Evolutionary conservation across 2,888 invertebrate genomes (phyloP).

Genomic region (Brenthis ino): DNA sequence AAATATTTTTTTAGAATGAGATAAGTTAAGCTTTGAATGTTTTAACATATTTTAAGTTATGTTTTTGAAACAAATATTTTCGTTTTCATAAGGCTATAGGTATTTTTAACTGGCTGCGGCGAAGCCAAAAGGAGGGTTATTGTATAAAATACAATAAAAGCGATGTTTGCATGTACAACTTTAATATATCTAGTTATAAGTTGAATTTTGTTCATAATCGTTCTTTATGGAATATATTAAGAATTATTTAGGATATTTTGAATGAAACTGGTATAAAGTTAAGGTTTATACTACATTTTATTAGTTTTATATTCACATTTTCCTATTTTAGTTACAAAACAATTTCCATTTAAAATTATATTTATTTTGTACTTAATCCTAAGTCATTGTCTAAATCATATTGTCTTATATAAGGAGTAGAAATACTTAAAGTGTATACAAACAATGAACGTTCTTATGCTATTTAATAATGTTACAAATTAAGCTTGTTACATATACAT

Average conservation of each 20-base stretch:
- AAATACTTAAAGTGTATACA: slow-evolving; percentile 2
- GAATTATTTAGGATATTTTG: neutral
- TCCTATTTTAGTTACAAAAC: slow-evolving; percentile 80
- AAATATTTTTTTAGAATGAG: too few species aligned
- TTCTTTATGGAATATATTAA: neutral
- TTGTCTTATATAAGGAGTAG: slow-evolving; percentile 10
- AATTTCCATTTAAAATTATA: slow-evolving; percentile 70
- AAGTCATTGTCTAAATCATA: slow-evolving; percentile 77
- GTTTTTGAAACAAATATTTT: too few species aligned
- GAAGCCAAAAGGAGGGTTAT: too few species aligned
- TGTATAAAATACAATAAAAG: too few species aligned
- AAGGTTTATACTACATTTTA: slow-evolving; percentile 72
- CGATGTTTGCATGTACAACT: too few species aligned
- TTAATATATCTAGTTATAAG: neutral
- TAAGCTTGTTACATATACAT: slow-evolving; percentile 3
- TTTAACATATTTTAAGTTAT: too few species aligned
- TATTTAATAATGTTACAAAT: slow-evolving; percentile 10
- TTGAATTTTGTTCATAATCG: neutral
- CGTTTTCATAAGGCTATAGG: too few species aligned
- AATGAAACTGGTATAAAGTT: slow-evolving; percentile 38
- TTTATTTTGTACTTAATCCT: slow-evolving; percentile 73
- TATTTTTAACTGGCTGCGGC: too few species aligned
- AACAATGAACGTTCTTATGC: neutral
- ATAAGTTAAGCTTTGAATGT: too few species aligned
- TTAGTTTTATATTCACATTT: slow-evolving; percentile 78